Conservation (phyloP, 1,140 invertebrate species). For the Saccostrea cuccullata region DNA sequence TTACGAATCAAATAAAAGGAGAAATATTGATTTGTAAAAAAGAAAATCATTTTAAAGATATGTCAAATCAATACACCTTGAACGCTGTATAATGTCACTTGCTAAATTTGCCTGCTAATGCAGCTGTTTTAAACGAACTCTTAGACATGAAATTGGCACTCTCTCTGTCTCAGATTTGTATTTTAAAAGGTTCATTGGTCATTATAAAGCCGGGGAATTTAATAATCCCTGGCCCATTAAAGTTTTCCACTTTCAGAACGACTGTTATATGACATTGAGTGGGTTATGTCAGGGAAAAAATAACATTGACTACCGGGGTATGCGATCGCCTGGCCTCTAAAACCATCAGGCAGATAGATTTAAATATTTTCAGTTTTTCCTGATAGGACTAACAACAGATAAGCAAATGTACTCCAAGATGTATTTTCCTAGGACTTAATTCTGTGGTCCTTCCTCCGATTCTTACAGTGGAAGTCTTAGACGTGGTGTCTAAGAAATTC, state of each 20-base stretch:
- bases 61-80: slow-evolving; percentile 7
- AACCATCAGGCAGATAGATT: slow-evolving; percentile 24
- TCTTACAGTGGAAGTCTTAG: neutral
- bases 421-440: neutral
- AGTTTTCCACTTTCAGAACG: neutral
- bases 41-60: slow-evolving; percentile 21
- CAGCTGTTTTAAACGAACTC: neutral
- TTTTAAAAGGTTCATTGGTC: neutral
- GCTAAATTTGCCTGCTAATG: neutral
- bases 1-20: neutral
- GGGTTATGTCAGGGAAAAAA: slow-evolving; percentile 16
- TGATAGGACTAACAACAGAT: slow-evolving; percentile 13
- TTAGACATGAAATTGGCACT: slow-evolving; percentile 27
- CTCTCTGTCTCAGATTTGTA: neutral
- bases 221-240: slow-evolving; percentile 1
- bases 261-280: neutral
- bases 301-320: slow-evolving; percentile 28
- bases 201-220: neutral
- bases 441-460: neutral
- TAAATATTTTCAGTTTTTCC: slow-evolving; percentile 31
- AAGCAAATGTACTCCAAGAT: neutral
- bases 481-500: neutral
- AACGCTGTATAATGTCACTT: neutral
- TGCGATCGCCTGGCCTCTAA: neutral
- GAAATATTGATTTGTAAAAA: slow-evolving; percentile 21